phyloP scores from a whole-genome alignment of 1,140 invertebrate genomes.

The Formica selysi region DNA sequence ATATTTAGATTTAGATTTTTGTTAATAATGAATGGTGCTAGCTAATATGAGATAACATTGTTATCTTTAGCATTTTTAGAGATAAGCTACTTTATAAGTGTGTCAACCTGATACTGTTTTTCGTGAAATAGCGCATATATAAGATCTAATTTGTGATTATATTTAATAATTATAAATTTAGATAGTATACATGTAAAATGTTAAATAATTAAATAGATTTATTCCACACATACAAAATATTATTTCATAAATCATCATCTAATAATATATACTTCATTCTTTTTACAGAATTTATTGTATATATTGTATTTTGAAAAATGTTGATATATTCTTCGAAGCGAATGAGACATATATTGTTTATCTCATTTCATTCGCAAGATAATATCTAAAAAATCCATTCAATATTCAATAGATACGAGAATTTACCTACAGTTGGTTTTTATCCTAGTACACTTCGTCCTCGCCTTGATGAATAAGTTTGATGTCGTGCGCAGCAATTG shows the following conservation, averaged over 20 bases:
- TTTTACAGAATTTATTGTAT: background rate
- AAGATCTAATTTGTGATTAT: slow-evolving; percentile 59
- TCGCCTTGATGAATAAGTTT: no score
- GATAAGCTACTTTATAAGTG: slow-evolving; percentile 25
- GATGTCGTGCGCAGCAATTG: no score
- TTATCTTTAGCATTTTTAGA: slow-evolving; percentile 45
- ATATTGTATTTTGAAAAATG: background rate
- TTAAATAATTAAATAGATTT: slow-evolving; percentile 70
- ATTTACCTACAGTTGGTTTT: no score
- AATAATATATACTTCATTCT: background rate
- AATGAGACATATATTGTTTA: background rate
- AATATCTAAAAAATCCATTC: background rate
- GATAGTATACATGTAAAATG: slow-evolving; percentile 58
- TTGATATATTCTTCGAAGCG: background rate
- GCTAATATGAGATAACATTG: slow-evolving; percentile 48
- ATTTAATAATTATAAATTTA: slow-evolving; percentile 62
- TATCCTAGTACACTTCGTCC: no score
- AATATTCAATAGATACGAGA: no score
- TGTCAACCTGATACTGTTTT: slow-evolving; percentile 44
- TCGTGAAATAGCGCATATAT: slow-evolving; percentile 1
- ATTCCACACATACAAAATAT: slow-evolving; percentile 44
- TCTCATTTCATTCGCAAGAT: background rate
- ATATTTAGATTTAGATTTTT: slow-evolving; percentile 30
- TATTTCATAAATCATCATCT: background rate
- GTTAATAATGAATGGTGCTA: slow-evolving; percentile 49